phyloP scores from a whole-genome alignment of 2,888 invertebrate species.

The Harpalus rufipes region DNA sequence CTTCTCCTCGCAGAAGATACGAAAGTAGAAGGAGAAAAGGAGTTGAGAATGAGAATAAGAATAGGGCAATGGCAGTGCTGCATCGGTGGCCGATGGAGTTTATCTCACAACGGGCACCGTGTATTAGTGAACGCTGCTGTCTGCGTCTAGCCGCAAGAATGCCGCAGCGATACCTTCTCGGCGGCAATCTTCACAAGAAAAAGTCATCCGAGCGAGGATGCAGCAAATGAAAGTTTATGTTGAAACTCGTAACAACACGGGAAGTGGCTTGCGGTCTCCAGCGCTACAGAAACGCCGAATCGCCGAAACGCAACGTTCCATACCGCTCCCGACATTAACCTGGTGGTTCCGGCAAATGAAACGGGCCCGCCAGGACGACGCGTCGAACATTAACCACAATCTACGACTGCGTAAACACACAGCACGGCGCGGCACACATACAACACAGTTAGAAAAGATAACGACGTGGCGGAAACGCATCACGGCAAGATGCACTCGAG shows the following conservation, averaged over 20 bases:
- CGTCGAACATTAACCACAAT: constrained; percentile 66
- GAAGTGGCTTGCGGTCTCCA: constrained; percentile 61
- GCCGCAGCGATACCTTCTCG: constrained; percentile 59
- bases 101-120: constrained; percentile 28
- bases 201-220: constrained; percentile 64
- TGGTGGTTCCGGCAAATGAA: constrained; percentile 64
- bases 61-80: constrained; percentile 15
- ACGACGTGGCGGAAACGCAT: constrained; percentile 35
- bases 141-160: constrained; percentile 51
- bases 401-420: constrained; percentile 60
- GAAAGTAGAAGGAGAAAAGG: constrained; percentile 6
- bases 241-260: constrained; percentile 66
- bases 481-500: constrained; percentile 37
- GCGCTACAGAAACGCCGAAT: constrained; percentile 1
- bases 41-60: constrained; percentile 20
- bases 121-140: constrained; percentile 36
- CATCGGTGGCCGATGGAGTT: constrained; percentile 41
- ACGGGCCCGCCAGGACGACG: constrained; percentile 59
- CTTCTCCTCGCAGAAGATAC: constrained; percentile 13
- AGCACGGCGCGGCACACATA: constrained; percentile 23
- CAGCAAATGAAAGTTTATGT: constrained; percentile 67
- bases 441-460: constrained; percentile 23
- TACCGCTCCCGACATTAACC: constrained; percentile 62
- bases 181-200: constrained; percentile 63
- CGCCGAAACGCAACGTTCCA: constrained; percentile 56